These are phyloP conservation scores for Lasioglossum pauxillum DNA, from an alignment of 2,888 invertebrate species.

Conservation along the genomic window DNA sequence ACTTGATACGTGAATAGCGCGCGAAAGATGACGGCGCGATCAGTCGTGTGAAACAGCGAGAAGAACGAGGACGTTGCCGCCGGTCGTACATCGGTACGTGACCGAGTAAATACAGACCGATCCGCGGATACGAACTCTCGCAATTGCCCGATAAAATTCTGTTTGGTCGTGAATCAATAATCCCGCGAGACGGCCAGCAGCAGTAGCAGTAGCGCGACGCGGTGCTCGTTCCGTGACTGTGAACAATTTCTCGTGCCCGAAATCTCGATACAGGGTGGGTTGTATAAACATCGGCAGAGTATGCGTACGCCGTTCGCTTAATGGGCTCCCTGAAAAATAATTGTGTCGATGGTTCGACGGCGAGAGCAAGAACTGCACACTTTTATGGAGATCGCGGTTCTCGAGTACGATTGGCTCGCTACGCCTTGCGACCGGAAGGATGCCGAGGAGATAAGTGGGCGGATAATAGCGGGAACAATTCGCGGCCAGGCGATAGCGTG, in stretches of 20 bases:
- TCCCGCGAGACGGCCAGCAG: not conserved
- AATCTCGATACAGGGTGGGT: not conserved
- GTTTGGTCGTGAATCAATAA: not conserved
- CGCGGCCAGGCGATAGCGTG: constrained; percentile 37
- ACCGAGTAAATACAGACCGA: not conserved
- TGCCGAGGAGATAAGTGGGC: constrained; percentile 40
- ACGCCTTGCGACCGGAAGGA: constrained; percentile 26
- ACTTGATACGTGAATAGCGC: too few relatives aligned
- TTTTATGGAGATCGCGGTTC: constrained; percentile 36
- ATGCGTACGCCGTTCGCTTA: not conserved
- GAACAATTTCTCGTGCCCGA: not conserved
- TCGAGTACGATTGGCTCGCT: constrained; percentile 30
- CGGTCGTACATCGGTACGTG: not conserved
- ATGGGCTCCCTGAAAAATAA: constrained; percentile 37
- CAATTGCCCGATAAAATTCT: not conserved
- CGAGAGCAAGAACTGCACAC: constrained; percentile 14
- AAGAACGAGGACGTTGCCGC: not conserved
- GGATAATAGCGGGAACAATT: constrained; percentile 47
- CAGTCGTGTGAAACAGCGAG: not conserved
- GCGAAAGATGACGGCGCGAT: not conserved
- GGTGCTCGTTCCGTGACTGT: not conserved
- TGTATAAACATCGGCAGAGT: not conserved
- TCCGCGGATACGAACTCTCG: not conserved
- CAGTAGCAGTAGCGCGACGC: too few relatives aligned
- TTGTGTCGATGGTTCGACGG: constrained; percentile 18